A percentile compares a stretch with the other conserved stretches of the same genome.
phyloP scores from a whole-genome alignment of 2,113 vertebrate genomes.

The Chaetorhynchus papuensis region DNA sequence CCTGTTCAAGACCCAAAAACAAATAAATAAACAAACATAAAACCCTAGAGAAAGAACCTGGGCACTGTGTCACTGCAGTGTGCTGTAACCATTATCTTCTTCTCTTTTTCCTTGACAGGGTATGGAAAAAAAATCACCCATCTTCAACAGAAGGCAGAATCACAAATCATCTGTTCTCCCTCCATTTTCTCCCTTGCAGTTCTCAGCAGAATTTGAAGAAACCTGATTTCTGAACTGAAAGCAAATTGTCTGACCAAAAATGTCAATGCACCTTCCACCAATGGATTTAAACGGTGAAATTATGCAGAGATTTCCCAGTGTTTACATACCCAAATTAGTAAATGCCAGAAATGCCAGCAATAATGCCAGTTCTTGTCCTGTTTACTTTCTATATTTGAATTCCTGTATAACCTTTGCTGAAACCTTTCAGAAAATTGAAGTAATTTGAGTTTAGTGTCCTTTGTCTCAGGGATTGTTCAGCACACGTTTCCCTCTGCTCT shows the following conservation, averaged over 20 bases:
- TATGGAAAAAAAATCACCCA: rapidly evolving
- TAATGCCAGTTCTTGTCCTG: background rate
- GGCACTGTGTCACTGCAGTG: background rate
- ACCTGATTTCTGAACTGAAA: background rate
- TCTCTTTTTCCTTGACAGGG: background rate
- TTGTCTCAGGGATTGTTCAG: background rate
- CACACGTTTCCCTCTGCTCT: background rate
- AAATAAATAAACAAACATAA: background rate
- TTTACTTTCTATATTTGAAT: conserved; percentile 4
- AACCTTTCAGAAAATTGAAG: conserved; percentile 3
- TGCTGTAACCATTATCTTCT: background rate
- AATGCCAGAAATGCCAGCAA: conserved; percentile 10
- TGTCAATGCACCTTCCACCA: background rate
- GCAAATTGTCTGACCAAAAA: background rate
- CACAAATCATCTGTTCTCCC: background rate
- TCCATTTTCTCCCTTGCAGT: background rate
- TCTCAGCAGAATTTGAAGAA: background rate
- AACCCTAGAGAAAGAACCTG: rapidly evolving
- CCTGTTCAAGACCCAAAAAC: background rate
- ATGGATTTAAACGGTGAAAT: background rate
- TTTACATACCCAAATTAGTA: background rate
- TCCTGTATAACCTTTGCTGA: conserved; percentile 28
- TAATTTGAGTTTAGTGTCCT: background rate
- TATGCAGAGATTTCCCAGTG: background rate
- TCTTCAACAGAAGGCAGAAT: background rate